These are phyloP conservation scores for Piaya cayana DNA, from an alignment of 2,113 vertebrate species.

Conservation along the genomic window DNA sequence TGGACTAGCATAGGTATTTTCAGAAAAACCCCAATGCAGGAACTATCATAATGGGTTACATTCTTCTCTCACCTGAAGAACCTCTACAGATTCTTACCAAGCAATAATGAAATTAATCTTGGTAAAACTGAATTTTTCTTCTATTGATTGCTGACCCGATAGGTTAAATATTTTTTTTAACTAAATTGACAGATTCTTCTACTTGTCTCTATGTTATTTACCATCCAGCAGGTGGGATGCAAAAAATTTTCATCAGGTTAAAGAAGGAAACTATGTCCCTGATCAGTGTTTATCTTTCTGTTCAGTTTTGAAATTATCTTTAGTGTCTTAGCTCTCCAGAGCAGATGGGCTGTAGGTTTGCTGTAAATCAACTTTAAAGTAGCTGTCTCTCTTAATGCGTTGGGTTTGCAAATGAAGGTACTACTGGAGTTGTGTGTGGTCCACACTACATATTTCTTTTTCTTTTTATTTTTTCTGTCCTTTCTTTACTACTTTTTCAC, in stretches of 20 bases:
- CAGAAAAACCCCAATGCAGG: not conserved
- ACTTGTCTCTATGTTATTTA: not conserved
- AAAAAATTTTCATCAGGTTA: not conserved
- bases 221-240: not conserved
- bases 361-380: slow-evolving; percentile 51
- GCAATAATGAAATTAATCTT: not conserved
- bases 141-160: not conserved
- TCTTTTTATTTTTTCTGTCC: not conserved
- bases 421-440: not conserved
- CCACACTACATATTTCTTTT: not conserved
- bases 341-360: slow-evolving; percentile 59
- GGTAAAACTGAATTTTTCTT: not conserved
- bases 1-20: not conserved
- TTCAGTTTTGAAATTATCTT: slow-evolving; percentile 44
- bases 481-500: not conserved
- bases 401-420: not conserved
- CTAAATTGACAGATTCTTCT: not conserved
- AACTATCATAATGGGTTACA: fast-evolving
- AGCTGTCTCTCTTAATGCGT: not conserved
- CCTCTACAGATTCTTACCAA: not conserved
- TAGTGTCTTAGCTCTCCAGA: slow-evolving; percentile 14
- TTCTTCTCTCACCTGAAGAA: not conserved
- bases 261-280: not conserved
- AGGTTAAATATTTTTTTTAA: not conserved
- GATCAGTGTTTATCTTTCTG: slow-evolving; percentile 9